Base-by-base conservation (phyloP, 1,140 invertebrate genomes). In the Sitophilus oryzae region DNA sequence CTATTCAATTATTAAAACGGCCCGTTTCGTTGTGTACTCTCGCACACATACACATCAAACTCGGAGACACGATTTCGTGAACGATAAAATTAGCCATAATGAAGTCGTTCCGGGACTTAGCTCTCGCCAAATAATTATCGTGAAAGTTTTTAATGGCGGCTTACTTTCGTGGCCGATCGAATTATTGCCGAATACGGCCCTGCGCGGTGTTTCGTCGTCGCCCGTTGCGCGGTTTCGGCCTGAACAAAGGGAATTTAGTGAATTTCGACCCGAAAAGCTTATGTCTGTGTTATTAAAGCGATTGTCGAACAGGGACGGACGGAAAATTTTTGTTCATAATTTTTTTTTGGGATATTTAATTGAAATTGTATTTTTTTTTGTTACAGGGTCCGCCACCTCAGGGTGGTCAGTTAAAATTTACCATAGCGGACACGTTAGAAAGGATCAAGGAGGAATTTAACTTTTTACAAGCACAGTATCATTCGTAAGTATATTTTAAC, bases 401-500 rank as follows among this genome's bases (percentile, higher is more conserved):
- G 52, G 84, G 86, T 20, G 88, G 93, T 70, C 88, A 88, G 40
- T 89, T 93, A 69, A 95, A 95, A 74, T 94, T 94, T 74, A 93
- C 91, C 14, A 85, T 96, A 51, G 81, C 82, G 20, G 93, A 96
- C 71, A 91, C 89, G 19, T 91, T 92, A 73, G 93, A 96, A 71
- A 79, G 92, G 65, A 96, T 93, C 67, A 92, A 91, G 72, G 88
- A 91, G 71, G 89, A 91, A 73, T 91, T 91, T 66, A 88, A 83
- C 71, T 91, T 89, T 72, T 74, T 91, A 34, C 88, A 92, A 71
- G 83, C 85, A 3, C 89, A 91, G 71, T 89, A 88, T 73, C 88
- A 91, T 73, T 86, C 83, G 88, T 91, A 74, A 86, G 81, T 81
- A 60, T n/a, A n/a, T n/a, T n/a, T n/a, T n/a, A n/a, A n/a, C n/a